Evolutionary conservation across 2,888 invertebrate genomes (phyloP).

Genomic region (Apantesis nais): DNA sequence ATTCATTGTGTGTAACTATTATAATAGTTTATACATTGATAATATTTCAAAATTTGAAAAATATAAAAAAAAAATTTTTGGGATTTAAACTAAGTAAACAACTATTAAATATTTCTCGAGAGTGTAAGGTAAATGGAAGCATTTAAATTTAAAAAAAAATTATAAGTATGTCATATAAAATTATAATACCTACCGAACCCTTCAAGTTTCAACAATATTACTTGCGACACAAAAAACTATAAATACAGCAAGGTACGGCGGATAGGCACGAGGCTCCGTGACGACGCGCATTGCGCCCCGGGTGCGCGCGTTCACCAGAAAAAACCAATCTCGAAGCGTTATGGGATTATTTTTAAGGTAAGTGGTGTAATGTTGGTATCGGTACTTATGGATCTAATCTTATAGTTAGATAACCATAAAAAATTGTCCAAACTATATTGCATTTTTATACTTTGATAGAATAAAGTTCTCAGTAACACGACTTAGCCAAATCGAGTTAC

Average conservation of each 20-base stretch:
- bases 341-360: constrained; percentile 9
- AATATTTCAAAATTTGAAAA: no score
- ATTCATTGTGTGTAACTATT: no score
- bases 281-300: constrained; percentile 53
- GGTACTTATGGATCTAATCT: background rate
- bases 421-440: background rate
- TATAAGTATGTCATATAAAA: background rate
- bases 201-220: constrained; percentile 26
- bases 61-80: no score
- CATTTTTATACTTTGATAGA: no score
- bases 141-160: background rate
- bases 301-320: constrained; percentile 55
- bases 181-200: constrained; percentile 39
- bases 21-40: no score
- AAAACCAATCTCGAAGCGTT: constrained; percentile 23
- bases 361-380: constrained; percentile 4
- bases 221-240: constrained; percentile 35
- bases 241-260: constrained; percentile 74
- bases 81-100: no score
- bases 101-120: no score
- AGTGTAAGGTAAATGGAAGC: background rate
- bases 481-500: no score
- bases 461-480: no score
- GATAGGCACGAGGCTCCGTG: constrained; percentile 81
- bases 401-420: background rate